Evolutionary conservation across 2,888 invertebrate genomes (phyloP), one percentile per base, ranked within the genome.

Genomic region (Diarsia mendica): DNA sequence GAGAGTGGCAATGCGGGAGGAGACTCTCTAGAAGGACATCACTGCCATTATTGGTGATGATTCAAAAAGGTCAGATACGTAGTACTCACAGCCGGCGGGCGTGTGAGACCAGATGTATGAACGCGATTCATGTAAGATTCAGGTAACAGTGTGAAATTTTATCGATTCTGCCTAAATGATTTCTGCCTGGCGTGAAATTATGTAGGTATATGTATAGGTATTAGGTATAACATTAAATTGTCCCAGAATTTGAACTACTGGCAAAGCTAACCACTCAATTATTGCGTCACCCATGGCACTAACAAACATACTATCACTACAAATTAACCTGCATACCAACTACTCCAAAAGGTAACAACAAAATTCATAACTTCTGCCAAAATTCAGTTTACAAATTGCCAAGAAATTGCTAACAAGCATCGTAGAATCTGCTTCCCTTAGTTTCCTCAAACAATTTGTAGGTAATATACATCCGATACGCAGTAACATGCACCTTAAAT

Each of bases 401-500:
- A 51, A 51, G 46, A 61, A 72, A 80, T 67, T 23, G 3, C 51
- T 64, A 39, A 69, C 61, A 69, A 66, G 46, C 61, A 48, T 49
- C 23, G 11, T 49, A n/a, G 71, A 53, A 80, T 64, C 51, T 80
- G 51, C 8, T 69, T 69, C 58, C 48, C 20, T 39, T 55, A 46
- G 60, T 82, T 85, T 72, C 83, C 82, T 77, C 13, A 69, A 69
- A 83, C 83, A 85, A 85, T 85, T 77, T 83, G 68, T 72, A 55
- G 65, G 49, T 73, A 83, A 76, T 82, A 70, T 67, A 75, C 23
- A 85, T 82, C 70, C 49, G 65, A 77, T 72, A 85, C 48, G 8
- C 58, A 65, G 69, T 55, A 85, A 77, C 83, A 67, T 85, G 66
- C 70, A 83, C 65, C 64, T 67, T 86, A 87, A 80, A 85, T 87